Base-by-base conservation (phyloP, 2,797 vertebrate genomes). In the Acanthurus tractus region DNA sequence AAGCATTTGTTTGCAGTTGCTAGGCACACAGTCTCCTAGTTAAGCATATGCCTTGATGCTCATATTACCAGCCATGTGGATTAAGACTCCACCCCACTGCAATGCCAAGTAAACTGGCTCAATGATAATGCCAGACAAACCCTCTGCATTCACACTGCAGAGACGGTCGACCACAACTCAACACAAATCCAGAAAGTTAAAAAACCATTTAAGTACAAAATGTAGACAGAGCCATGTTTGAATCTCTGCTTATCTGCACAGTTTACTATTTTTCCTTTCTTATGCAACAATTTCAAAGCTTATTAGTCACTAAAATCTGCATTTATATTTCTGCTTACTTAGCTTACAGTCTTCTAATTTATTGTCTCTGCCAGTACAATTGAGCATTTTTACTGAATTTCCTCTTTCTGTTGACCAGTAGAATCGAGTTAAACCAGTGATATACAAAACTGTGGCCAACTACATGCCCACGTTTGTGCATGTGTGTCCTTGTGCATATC, bases 11-110 rank as follows among this genome's bases (percentile, higher is more conserved):
- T 93, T 95, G 86, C 81, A 3, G 52, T 91, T 94, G 92, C 95
- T 94, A 93, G 74, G 36, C 53, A 90, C 82, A 84, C 91, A 91
- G 91, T 88, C 88, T 93, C 88, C 76, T 88, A 89, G 93, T 86
- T 93, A 91, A 93, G 92, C 94, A 94, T 91, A 92, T 94, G 94
- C 84, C 89, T 69, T 74, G 82, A 66, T 81, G 93, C 95, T 97
- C 96, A 23, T 67, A 83, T 96, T 96, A 96, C 96, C 84, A 74
- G 36, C 67, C 69, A 76, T 76, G 83, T 68, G 74, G 55, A 75
- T 70, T 62, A 69, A 74, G 79, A 70, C 70, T 68, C 64, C 80
- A 81, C 70, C 64, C 59, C n/a, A 63, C 42, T 46, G 50, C 42
- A 45, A 25, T 58, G 44, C 67, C 53, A 65, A 54, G 45, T 18